Conservation (phyloP, 2,888 invertebrate species). For the Metellina segmentata region DNA sequence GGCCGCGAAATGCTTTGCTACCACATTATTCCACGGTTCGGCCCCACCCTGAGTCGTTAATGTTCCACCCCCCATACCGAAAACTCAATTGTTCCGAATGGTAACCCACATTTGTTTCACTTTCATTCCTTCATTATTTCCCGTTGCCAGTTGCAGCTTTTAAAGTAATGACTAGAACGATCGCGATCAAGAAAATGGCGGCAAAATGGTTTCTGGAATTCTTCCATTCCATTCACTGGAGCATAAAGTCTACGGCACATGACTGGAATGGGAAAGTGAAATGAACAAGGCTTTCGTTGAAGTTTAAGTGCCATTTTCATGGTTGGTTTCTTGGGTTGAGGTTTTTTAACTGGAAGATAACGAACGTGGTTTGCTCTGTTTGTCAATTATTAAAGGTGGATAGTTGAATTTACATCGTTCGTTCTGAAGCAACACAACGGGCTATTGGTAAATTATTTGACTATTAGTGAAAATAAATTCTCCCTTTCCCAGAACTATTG, state of each 20-base stretch:
- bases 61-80: slow-evolving; percentile 8
- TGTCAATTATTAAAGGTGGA: no score
- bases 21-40: neutral
- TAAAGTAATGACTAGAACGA: slow-evolving; percentile 55
- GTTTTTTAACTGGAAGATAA: no score
- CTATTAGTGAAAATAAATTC: no score
- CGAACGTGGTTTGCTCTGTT: no score
- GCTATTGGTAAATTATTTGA: no score
- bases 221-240: neutral
- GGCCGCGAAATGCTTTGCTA: slow-evolving; percentile 36
- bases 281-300: no score
- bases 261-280: slow-evolving; percentile 11
- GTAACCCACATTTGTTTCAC: slow-evolving; percentile 59
- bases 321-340: no score
- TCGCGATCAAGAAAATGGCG: slow-evolving; percentile 34
- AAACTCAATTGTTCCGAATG: slow-evolving; percentile 43
- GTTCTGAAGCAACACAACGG: no score
- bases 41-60: slow-evolving; percentile 28
- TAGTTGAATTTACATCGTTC: no score
- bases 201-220: slow-evolving; percentile 22
- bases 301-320: no score
- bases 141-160: slow-evolving; percentile 26
- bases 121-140: slow-evolving; percentile 32
- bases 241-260: neutral
- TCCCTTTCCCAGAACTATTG: no score